Evolutionary conservation across 2,888 invertebrate genomes (phyloP), one percentile per base, ranked within the genome.

Genomic region (Dynastes hyllus): DNA sequence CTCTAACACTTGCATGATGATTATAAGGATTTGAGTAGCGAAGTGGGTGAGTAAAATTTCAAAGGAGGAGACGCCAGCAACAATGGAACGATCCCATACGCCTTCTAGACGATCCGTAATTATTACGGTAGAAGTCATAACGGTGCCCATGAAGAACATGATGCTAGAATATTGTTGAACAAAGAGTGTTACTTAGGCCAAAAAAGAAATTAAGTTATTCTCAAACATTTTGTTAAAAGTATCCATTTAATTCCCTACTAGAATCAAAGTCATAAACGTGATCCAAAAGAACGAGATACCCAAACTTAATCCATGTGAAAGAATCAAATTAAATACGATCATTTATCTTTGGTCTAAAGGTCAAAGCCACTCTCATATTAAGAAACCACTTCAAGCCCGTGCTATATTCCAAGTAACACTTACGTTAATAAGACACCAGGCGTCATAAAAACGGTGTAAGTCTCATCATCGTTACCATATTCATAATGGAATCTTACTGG

Each of bases 11-110:
- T 97, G 96, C 29, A 96, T 87, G 0, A 93, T 80, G 85, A 97
- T 93, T n/a, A 97, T 91, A 2, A 91, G 86, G 32, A 94, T 90
- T 88, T 97, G 96, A 32, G 95, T 92, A 13, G 93, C 85, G 78
- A 97, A 92, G 87, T 97, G 97, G 0, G 96, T 94, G 80, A 94
- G 88, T 65, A 97, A 90, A 88, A 97, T 94, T 90, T 97, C 96
- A 53, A 92, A 88, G 0, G 95, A 92, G 58, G 92, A 92, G 11
- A 97, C 96, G 8, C 97, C 97, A 81, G 97, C 95, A 5, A 97
- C 95, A 0, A 96, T 91, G 78, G 95, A 95, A 80, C 97, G 91
- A 87, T 97, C 96, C 94, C 97, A 94, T 81, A 97, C 93, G 3
- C 97, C 96, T 87, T 96, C 96, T 84, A 93, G 91, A 51, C 94